phyloP scores from a whole-genome alignment of 2,888 invertebrate genomes.

The Arctia plantaginis region DNA sequence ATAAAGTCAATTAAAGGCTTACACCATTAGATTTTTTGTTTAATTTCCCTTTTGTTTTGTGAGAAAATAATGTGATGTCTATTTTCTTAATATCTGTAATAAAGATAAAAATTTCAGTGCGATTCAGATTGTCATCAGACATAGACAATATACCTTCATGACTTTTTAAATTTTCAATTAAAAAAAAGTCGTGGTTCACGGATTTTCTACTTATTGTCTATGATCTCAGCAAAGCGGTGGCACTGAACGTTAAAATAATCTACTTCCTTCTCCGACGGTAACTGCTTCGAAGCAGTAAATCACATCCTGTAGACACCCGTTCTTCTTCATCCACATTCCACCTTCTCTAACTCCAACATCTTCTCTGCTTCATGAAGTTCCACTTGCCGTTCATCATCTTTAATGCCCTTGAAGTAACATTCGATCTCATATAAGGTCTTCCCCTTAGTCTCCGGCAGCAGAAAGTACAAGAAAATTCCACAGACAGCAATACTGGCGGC shows the following conservation, averaged over 20 bases:
- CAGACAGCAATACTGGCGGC: constrained; percentile 85
- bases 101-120: constrained; percentile 30
- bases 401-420: constrained; percentile 79
- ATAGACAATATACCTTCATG: background rate
- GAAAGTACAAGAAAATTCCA: constrained; percentile 84
- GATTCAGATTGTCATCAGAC: background rate
- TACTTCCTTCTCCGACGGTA: constrained; percentile 23
- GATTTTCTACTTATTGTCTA: background rate
- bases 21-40: background rate
- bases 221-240: constrained; percentile 8
- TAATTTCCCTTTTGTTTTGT: background rate
- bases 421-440: constrained; percentile 90
- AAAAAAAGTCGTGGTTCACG: background rate
- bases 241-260: constrained; percentile 39
- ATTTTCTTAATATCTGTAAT: background rate
- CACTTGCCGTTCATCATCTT: constrained; percentile 39
- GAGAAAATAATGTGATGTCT: background rate
- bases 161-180: background rate
- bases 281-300: constrained; percentile 62
- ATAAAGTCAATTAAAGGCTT: background rate
- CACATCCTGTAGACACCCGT: constrained; percentile 58
- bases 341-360: constrained; percentile 74
- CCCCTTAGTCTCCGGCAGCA: constrained; percentile 90
- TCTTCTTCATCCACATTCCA: constrained; percentile 74
- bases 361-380: constrained; percentile 66